Evolutionary conservation across 2,113 vertebrate species (phyloP), one percentile per base, ranked within the genome.

Genomic region (Columbina picui): DNA sequence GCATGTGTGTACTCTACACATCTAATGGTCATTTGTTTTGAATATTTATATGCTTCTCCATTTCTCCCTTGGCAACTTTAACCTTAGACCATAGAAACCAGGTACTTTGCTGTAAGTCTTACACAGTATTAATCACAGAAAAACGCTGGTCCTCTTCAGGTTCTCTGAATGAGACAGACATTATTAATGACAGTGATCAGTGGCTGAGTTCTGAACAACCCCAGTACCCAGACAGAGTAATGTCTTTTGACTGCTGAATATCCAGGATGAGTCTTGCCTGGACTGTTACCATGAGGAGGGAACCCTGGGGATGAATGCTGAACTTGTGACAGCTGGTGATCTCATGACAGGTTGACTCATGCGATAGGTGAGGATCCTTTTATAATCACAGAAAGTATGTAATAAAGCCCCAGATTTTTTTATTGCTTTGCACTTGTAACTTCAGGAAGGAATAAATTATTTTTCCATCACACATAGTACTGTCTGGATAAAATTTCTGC

Each of bases 241-340:
- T 4, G 25, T 12, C 59, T 7, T 39, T 50, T 55, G 55, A 70
- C 32, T 18, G 59, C 7, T 0, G 0, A 11, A 1, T 12, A 26
- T 63, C 56, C 12, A 17, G 1, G 43, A 34, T 17, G 45, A 82
- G 38, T 52, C 53, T 43, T 52, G 45, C 26, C 38, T 21, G 36
- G 47, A 39, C 41, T 43, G 16, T 34, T 90, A 47, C 26, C 52
- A 4, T 21, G 81, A 53, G 16, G 25, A 73, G 10, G 34, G 55
- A 80, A 41, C 64, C 29, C 25, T 1, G 1, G 26, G 32, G 17
- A 56, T 49, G 19, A 84, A 86, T 30, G 52, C 52, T 74, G 41
- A 69, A 80, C 64, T 73, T 77, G 4, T 21, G 45, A 36, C 21
- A 79, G 38, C 1, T 76, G 34, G 76, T 55, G 45, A 57, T 70